A percentile compares a stretch with the other conserved stretches of the same genome.
Evolutionary conservation across 2,888 invertebrate species (phyloP).

Genomic region (Hymenopus coronatus): DNA sequence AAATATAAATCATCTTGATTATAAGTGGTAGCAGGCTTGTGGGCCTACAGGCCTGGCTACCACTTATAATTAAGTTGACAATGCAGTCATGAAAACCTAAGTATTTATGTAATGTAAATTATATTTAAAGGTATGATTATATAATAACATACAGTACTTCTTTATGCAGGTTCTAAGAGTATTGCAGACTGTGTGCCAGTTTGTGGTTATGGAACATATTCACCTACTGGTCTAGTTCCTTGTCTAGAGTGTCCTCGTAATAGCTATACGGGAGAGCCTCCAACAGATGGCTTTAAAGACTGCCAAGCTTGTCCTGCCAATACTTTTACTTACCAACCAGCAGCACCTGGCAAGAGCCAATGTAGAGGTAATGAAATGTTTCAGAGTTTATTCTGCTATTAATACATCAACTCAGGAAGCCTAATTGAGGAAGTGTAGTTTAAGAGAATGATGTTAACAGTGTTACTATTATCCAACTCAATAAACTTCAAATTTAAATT

Average conservation of each 20-base stretch:
- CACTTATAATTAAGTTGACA: too few species aligned
- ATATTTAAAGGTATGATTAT: neutral
- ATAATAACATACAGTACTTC: neutral
- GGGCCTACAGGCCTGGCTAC: too few species aligned
- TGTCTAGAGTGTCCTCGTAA: slow-evolving; percentile 93
- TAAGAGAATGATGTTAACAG: too few species aligned
- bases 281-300: slow-evolving; percentile 86
- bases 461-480: too few species aligned
- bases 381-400: neutral
- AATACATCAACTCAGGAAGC: neutral
- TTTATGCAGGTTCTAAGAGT: slow-evolving; percentile 65
- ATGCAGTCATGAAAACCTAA: too few species aligned
- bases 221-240: slow-evolving; percentile 88
- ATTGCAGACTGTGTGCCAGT: slow-evolving; percentile 86
- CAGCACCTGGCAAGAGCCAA: slow-evolving; percentile 77
- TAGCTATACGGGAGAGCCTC: slow-evolving; percentile 84
- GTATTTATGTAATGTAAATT: too few species aligned
- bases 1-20: too few species aligned
- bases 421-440: too few species aligned
- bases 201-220: slow-evolving; percentile 94
- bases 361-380: slow-evolving; percentile 56
- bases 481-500: too few species aligned
- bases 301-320: slow-evolving; percentile 90
- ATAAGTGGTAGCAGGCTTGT: too few species aligned
- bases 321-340: slow-evolving; percentile 86